Percentiles rank a stretch among this genome's conserved stretches.
These are phyloP conservation scores for Mastacembelus armatus DNA, from an alignment of 2,797 vertebrate genomes.

Conservation along the genomic window DNA sequence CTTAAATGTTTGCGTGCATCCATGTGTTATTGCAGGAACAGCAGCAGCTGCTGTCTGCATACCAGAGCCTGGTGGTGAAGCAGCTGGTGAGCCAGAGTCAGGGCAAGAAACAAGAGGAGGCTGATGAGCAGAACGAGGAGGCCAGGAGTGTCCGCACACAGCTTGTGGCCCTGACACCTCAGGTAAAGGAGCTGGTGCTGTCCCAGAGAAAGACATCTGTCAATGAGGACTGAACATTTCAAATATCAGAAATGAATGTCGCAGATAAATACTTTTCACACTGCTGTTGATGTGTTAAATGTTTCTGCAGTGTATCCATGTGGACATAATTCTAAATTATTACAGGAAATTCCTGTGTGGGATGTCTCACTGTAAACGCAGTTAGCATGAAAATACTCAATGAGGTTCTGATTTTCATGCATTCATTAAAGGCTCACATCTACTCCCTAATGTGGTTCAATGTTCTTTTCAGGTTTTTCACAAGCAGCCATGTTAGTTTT, in stretches of 20 bases:
- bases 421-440: constrained; percentile 48
- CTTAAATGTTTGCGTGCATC: constrained; percentile 14
- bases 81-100: constrained; percentile 90
- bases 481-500: neutral
- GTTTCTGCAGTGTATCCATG: constrained; percentile 24
- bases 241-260: neutral
- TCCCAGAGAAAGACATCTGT: constrained; percentile 86
- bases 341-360: constrained; percentile 49
- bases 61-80: constrained; percentile 94
- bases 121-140: constrained; percentile 77
- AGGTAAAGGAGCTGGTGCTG: constrained; percentile 91
- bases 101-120: constrained; percentile 65
- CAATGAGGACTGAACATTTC: constrained; percentile 85
- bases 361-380: constrained; percentile 39
- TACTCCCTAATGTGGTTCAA: neutral
- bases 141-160: constrained; percentile 80
- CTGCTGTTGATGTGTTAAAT: neutral
- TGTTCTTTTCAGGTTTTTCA: neutral
- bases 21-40: constrained; percentile 85
- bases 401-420: constrained; percentile 52
- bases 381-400: constrained; percentile 52
- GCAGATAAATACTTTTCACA: no score
- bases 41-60: constrained; percentile 88
- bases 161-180: constrained; percentile 84
- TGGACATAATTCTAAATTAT: constrained; percentile 41